phyloP scores from a whole-genome alignment of 1,140 invertebrate species.

The Ips nitidus region DNA sequence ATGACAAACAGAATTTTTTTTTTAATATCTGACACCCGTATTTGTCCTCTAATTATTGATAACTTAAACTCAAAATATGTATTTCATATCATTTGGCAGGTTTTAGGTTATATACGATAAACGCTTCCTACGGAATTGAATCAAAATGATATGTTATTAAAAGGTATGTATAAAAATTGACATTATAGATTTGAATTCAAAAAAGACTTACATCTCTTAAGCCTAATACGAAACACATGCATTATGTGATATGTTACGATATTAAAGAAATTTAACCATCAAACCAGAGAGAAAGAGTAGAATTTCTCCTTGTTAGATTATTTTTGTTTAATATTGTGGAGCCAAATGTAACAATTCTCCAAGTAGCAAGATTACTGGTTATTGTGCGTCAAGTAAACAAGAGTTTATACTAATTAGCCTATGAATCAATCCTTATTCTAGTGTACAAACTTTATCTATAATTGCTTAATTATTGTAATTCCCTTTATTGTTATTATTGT shows the following conservation, averaged over 20 bases:
- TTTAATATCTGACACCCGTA: too few relatives aligned
- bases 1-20: too few relatives aligned
- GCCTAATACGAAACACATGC: not conserved
- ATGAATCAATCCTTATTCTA: too few relatives aligned
- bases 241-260: conserved; percentile 35
- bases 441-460: too few relatives aligned
- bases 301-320: too few relatives aligned
- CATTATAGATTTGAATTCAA: not conserved
- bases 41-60: conserved; percentile 6
- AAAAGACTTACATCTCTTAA: too few relatives aligned
- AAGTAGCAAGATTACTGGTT: not conserved
- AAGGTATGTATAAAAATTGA: conserved; percentile 30
- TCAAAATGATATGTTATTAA: not conserved
- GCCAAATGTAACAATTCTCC: not conserved
- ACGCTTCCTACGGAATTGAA: not conserved
- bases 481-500: conserved; percentile 19
- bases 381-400: conserved; percentile 1
- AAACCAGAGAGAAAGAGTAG: too few relatives aligned
- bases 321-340: too few relatives aligned
- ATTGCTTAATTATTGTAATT: not conserved
- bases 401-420: not conserved
- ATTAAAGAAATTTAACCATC: conserved; percentile 10
- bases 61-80: conserved; percentile 1
- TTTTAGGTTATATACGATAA: too few relatives aligned
- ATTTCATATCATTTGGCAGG: too few relatives aligned